A percentile compares a stretch with the other conserved stretches of the same genome.
Conservation (phyloP, 2,888 invertebrate species). For the Pseudoips prasinana region DNA sequence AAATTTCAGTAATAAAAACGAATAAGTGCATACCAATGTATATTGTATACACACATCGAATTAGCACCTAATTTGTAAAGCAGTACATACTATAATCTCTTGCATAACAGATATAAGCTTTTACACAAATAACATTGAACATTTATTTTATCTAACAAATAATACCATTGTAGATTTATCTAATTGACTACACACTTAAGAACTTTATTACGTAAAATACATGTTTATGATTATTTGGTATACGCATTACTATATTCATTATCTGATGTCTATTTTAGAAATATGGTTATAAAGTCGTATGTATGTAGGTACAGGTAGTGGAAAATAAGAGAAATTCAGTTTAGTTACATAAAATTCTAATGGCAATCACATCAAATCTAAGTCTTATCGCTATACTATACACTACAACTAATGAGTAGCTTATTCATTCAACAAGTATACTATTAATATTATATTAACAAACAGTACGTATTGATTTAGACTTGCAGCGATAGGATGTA, state of each 20-base stretch:
- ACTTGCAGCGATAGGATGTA: constrained; percentile 11
- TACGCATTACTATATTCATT: constrained; percentile 9
- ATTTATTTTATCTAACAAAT: constrained; percentile 55
- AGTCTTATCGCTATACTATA: constrained; percentile 34
- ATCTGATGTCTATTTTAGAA: constrained; percentile 2
- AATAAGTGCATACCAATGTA: constrained; percentile 66
- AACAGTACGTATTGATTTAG: constrained; percentile 21
- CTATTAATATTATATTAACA: constrained; percentile 22
- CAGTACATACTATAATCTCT: constrained; percentile 56
- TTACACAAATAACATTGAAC: constrained; percentile 62
- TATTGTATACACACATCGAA: constrained; percentile 59
- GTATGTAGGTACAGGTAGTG: constrained; percentile 17
- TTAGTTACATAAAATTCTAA: constrained; percentile 38
- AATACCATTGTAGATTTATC: constrained; percentile 38
- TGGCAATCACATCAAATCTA: constrained; percentile 59
- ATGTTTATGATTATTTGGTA: constrained; percentile 11
- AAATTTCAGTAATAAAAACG: constrained; percentile 54
- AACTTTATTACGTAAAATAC: constrained; percentile 31
- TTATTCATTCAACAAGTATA: no score
- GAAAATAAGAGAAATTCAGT: constrained; percentile 27
- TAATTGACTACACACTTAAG: constrained; percentile 47
- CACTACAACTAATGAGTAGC: constrained; percentile 30
- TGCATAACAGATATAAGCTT: constrained; percentile 57
- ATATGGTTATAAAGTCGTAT: constrained; percentile 11
- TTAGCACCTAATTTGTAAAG: constrained; percentile 79